Evolutionary conservation across 2,113 vertebrate genomes (phyloP), one percentile per base, ranked within the genome.

Genomic region (Oreotrochilus melanogaster): DNA sequence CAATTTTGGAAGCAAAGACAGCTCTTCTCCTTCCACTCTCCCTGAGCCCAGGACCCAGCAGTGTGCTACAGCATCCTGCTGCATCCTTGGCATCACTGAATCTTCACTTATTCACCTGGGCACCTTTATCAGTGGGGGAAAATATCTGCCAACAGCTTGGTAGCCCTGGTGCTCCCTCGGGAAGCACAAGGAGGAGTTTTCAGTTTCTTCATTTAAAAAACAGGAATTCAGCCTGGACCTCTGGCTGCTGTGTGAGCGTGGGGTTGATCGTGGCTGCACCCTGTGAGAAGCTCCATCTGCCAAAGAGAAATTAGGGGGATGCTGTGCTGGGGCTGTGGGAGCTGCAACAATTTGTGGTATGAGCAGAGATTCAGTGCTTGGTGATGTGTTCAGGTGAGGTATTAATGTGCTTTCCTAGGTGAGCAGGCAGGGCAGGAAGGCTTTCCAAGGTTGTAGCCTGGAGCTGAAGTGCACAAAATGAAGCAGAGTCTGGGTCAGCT

Each of bases 1-100:
- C 95, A 92, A 88, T 93, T 86, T 43, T 90, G 88, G 94, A 95
- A 95, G 91, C 25, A 86, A 90, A 95, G 47, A 39, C 58, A 24
- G 65, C 1, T 39, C 11, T 15, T 72, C 33, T 30, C 9, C 14
- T 60, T 64, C 21, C 39, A 50, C n/a, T 30, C 48, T 42, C 35
- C 61, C 16, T 23, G 64, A 83, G 78, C 24, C 12, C 43, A 11
- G 70, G 25, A 51, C 3, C 9, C 1, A 1, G 56, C 74, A 57
- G 50, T 0, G 12, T 14, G 61, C 47, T 57, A 2, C 0, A 57
- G 62, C 27, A 45, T 51, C 74, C 39, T 1, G 7, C 61, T 43
- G 39, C 39, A 39, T 39, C 39, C 67, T 30, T 18, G 0, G 43
- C 13, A n/a, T 7, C 25, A 7, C 4, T 9, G 5, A 50, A 30